These are phyloP conservation scores for Acromyrmex charruanus DNA, from an alignment of 1,140 invertebrate genomes.

Conservation along the genomic window DNA sequence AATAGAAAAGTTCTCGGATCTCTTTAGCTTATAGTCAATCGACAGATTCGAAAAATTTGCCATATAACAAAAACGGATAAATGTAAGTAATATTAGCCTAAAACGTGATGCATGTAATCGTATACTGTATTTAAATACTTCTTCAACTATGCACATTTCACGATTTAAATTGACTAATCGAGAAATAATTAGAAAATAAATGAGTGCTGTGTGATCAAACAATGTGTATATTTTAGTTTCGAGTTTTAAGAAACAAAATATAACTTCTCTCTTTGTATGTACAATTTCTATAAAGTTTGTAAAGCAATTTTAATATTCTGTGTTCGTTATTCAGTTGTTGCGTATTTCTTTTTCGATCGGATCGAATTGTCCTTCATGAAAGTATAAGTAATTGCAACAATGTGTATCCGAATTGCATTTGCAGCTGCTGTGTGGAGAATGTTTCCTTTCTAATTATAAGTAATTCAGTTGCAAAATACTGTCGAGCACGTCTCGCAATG, in stretches of 20 bases:
- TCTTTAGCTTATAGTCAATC: too few relatives aligned
- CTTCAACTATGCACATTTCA: neutral
- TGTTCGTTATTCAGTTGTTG: neutral
- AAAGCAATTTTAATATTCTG: neutral
- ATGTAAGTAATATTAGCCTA: too few relatives aligned
- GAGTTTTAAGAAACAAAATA: neutral
- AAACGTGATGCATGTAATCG: neutral
- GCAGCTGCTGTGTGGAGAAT: neutral
- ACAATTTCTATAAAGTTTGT: neutral
- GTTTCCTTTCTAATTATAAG: slow-evolving; percentile 56
- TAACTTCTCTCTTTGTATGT: neutral
- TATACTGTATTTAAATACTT: neutral
- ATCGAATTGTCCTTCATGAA: neutral
- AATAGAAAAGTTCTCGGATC: too few relatives aligned
- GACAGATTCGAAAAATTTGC: too few relatives aligned
- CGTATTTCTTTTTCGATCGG: neutral
- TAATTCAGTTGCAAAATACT: slow-evolving; percentile 44
- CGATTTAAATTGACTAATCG: neutral
- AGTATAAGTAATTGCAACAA: neutral
- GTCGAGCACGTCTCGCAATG: slow-evolving; percentile 47
- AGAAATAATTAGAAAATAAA: neutral
- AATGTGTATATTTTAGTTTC: too few relatives aligned
- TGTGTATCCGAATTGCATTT: slow-evolving; percentile 14
- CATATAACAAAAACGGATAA: too few relatives aligned
- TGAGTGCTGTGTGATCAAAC: neutral